phyloP scores from a whole-genome alignment of 2,797 vertebrate genomes.

The Columba guinea region DNA sequence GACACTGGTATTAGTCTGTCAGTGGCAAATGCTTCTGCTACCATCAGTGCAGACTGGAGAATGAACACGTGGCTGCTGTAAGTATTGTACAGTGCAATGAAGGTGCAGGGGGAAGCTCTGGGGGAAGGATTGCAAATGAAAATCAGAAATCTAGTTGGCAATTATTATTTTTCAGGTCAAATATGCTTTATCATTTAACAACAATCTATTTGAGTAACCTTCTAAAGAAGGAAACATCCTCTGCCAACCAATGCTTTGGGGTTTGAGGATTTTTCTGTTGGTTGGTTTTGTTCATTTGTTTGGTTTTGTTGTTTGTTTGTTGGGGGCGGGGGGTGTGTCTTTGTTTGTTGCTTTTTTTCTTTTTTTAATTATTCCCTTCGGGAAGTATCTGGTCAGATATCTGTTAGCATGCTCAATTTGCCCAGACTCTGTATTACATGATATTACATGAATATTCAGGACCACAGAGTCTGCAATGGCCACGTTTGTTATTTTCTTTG shows the following conservation, averaged over 20 bases:
- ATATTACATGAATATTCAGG: neutral
- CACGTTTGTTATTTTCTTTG: neutral
- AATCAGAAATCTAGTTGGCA: neutral
- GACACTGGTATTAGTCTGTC: slow-evolving; percentile 57
- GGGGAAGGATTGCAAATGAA: neutral
- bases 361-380: neutral
- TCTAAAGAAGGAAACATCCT: neutral
- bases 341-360: neutral
- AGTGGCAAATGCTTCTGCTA: slow-evolving; percentile 56
- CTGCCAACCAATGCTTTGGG: neutral
- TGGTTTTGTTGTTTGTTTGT: too few relatives aligned
- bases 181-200: neutral
- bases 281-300: too few relatives aligned
- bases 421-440: neutral
- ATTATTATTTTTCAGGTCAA: neutral
- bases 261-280: too few relatives aligned
- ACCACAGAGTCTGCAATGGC: neutral
- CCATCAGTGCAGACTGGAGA: slow-evolving; percentile 59
- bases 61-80: slow-evolving; percentile 64
- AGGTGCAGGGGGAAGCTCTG: neutral
- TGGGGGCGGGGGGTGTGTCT: too few relatives aligned
- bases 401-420: neutral
- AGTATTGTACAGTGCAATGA: neutral
- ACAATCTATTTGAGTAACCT: neutral
- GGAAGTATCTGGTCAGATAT: neutral